Evolutionary conservation across 1,140 invertebrate species (phyloP), one percentile per base, ranked within the genome.

Genomic region (Babylonia areolata): DNA sequence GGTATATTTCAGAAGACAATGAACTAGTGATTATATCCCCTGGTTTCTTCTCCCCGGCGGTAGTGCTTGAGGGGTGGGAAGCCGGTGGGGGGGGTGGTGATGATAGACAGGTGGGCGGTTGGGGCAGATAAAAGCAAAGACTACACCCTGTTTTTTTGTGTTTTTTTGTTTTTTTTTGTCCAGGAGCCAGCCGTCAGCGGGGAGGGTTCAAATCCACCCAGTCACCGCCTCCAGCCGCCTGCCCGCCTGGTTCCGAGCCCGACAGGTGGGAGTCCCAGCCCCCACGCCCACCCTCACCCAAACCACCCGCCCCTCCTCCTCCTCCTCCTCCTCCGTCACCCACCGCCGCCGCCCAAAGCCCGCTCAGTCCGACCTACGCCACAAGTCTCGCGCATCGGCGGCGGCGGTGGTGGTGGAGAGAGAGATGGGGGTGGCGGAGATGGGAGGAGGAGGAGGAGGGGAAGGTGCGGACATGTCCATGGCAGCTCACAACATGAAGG

Each of bases 401-500:
- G 37, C 40, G 75, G 9, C 75, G 5, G 37, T 37, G 3, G 37
- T 37, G 5, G 37, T 77, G 75, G 73, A 37, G 31, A 75, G 73
- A 37, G 31, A 75, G 33, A 75, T 75, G 37, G 73, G 37, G 31
- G 37, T 35, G 37, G 77, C 40, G 77, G 39, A 9, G 73, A 37
- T 31, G 31, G 17, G 3, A 35, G 73, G 73, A 35, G 35, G 5
- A n/a, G 77, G n/a, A 3, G 54, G 42, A 3, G 35, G 23, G 17
- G 69, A 39, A 39, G 82, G 35, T 23, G 69, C n/a, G 11, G 69
- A 84, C n/a, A 15, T 42, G n/a, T 73, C 69, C 64, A 71, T 84
- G 82, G 82, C 82, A 23, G 82, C 82, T 1, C 64, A 58, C 82
- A 84, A 84, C 82, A 84, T 84, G 82, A 84, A 73, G 69, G 82